phyloP scores from a whole-genome alignment of 2,797 vertebrate species.

The Platalea minor region DNA sequence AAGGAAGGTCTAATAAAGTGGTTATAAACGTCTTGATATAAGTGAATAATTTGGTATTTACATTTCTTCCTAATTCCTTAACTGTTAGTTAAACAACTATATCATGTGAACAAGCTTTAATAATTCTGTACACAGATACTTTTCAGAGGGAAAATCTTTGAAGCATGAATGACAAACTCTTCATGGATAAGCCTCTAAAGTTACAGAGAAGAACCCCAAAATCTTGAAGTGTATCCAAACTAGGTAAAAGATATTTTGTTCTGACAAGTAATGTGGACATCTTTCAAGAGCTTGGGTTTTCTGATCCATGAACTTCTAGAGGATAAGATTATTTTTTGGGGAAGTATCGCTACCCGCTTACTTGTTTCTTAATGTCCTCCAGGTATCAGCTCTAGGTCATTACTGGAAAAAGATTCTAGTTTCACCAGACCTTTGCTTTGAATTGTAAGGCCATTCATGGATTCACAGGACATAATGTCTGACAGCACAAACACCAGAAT shows the following conservation, averaged over 20 bases:
- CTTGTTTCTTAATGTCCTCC: neutral
- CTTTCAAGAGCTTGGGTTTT: neutral
- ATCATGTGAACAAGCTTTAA: neutral
- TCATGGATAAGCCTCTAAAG: neutral
- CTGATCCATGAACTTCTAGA: neutral
- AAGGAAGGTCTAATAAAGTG: neutral
- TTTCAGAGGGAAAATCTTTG: neutral
- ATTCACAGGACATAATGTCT: neutral
- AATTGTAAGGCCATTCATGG: neutral
- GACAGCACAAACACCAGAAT: neutral
- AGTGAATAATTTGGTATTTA: neutral
- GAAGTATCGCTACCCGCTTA: neutral
- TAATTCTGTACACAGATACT: neutral
- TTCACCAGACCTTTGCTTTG: neutral
- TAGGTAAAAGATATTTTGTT: neutral
- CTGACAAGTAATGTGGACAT: neutral
- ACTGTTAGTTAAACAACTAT: neutral
- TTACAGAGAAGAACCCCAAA: neutral
- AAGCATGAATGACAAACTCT: neutral
- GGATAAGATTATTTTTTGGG: neutral
- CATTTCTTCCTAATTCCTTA: neutral
- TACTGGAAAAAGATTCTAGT: neutral
- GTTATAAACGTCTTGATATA: neutral
- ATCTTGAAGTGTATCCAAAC: neutral
- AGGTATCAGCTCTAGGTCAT: neutral